Conservation (phyloP, 2,797 vertebrate genomes). For the Vespertilio murinus region DNA sequence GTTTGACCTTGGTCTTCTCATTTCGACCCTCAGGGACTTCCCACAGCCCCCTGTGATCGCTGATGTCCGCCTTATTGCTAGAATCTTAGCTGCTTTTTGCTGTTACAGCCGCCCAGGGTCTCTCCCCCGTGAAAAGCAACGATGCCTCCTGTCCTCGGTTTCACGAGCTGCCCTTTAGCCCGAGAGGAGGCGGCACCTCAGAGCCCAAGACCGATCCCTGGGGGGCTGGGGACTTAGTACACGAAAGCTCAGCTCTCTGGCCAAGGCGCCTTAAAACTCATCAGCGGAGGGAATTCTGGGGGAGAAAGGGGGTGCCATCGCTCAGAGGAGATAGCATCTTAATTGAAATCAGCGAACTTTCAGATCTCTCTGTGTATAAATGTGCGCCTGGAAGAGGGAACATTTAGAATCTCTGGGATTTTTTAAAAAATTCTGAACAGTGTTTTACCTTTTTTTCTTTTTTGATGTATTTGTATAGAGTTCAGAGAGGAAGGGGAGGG, state of each 20-base stretch:
- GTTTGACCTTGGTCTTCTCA: not conserved
- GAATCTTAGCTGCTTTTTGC: not conserved
- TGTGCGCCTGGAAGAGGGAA: constrained; percentile 43
- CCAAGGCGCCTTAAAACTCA: constrained; percentile 71
- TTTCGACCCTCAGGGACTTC: not conserved
- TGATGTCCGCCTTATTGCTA: not conserved
- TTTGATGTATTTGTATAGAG: no score
- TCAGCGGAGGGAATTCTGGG: constrained; percentile 74
- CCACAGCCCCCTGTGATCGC: not conserved
- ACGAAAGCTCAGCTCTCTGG: constrained; percentile 57
- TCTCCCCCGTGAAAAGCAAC: constrained; percentile 28
- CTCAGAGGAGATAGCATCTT: constrained; percentile 82
- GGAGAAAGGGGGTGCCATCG: constrained; percentile 54
- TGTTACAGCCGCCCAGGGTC: constrained; percentile 42
- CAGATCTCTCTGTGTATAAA: constrained; percentile 76
- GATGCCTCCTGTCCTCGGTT: constrained; percentile 56
- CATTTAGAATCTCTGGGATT: constrained; percentile 69
- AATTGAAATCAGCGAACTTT: constrained; percentile 85
- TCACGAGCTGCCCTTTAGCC: constrained; percentile 1
- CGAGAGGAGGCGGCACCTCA: constrained; percentile 7
- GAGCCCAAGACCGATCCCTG: constrained; percentile 55
- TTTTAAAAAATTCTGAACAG: constrained; percentile 48
- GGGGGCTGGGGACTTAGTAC: not conserved
- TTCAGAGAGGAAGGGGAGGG: no score
- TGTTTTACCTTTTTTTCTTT: not conserved